Evolutionary conservation across 2,888 invertebrate genomes (phyloP).

Genomic region (Zootermopsis nevadensis): DNA sequence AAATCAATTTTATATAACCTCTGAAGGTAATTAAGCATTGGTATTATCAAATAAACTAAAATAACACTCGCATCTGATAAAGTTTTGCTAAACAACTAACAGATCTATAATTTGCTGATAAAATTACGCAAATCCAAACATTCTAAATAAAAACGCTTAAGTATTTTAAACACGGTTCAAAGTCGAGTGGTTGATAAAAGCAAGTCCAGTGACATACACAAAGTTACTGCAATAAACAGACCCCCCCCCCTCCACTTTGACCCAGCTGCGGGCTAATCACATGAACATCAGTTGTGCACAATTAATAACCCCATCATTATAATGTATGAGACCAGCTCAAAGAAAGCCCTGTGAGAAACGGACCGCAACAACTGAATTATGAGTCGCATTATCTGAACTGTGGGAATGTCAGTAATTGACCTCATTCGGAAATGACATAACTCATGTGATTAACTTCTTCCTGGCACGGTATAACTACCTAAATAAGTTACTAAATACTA

Average conservation of each 20-base stretch:
- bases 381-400: background rate
- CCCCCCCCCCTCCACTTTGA: background rate
- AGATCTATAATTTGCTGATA: too few species aligned
- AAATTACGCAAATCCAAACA: too few species aligned
- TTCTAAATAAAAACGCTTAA: too few species aligned
- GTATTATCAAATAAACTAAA: too few species aligned
- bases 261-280: background rate
- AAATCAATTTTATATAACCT: too few species aligned
- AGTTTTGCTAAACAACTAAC: too few species aligned
- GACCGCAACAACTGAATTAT: background rate
- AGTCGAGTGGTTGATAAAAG: too few species aligned
- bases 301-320: background rate
- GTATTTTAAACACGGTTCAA: too few species aligned
- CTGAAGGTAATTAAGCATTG: too few species aligned
- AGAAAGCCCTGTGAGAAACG: slow-evolving; percentile 3
- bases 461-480: background rate
- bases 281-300: slow-evolving; percentile 1
- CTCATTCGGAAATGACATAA: background rate
- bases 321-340: background rate
- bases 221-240: background rate
- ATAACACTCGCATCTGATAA: too few species aligned
- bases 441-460: background rate
- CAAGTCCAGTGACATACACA: too few species aligned
- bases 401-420: background rate
- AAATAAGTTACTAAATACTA: too few species aligned